Evolutionary conservation across 1,140 invertebrate genomes (phyloP).

Genomic region (Micrasema longulum): DNA sequence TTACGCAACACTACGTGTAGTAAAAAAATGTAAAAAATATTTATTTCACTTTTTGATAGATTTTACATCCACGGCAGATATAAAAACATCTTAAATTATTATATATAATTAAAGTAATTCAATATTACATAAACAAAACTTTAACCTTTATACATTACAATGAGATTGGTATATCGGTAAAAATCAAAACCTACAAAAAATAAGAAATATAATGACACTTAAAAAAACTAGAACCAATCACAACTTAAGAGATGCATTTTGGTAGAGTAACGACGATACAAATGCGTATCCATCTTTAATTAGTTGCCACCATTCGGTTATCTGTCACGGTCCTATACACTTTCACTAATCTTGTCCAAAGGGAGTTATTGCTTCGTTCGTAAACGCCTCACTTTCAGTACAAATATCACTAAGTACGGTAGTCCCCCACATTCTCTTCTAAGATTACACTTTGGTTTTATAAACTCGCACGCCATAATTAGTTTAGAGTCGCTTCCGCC

Average conservation of each 20-base stretch:
- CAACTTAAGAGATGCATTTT: slow-evolving; percentile 27
- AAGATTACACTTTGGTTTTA: not conserved
- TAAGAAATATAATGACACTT: slow-evolving; percentile 25
- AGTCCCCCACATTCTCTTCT: too few species aligned
- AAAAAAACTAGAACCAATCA: slow-evolving; percentile 30
- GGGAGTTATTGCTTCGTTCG: too few species aligned
- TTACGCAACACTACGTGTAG: slow-evolving; percentile 32
- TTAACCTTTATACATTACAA: not conserved
- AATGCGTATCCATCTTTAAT: too few species aligned
- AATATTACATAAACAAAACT: slow-evolving; percentile 2
- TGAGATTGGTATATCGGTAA: slow-evolving; percentile 22
- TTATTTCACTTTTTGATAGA: slow-evolving; percentile 19
- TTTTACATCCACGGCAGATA: slow-evolving; percentile 21
- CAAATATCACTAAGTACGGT: too few species aligned
- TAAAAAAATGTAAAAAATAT: slow-evolving; percentile 43
- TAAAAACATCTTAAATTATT: slow-evolving; percentile 27
- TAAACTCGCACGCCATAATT: not conserved
- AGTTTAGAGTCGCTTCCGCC: too few species aligned
- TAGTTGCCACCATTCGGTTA: too few species aligned
- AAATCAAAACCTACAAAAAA: slow-evolving; percentile 25
- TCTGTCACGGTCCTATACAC: not conserved
- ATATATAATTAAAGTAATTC: slow-evolving; percentile 18
- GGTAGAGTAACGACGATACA: slow-evolving; percentile 12
- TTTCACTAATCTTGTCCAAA: slow-evolving; percentile 15
- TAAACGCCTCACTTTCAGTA: too few species aligned